Base-by-base conservation (phyloP, 2,797 vertebrate genomes). In the Scleropages formosus region DNA sequence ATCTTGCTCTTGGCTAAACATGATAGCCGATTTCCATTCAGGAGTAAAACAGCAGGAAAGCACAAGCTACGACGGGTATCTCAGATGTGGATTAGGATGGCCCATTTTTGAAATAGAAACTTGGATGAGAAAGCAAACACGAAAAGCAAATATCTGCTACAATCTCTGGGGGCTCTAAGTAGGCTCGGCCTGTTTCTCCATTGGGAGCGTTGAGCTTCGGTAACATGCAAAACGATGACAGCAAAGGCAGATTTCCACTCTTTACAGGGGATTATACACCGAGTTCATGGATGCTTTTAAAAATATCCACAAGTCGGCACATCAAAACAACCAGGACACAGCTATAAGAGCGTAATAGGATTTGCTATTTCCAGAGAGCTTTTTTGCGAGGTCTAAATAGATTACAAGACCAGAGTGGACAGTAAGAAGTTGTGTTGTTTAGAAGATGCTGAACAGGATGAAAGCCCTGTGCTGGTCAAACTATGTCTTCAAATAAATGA, bases 31-130 rank as follows among this genome's bases (percentile, higher is more conserved):
- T 39, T 39, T 39, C 31, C 11, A 56, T 56, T 56, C 53, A 56
- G 53, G 12, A 56, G 53, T 10, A 2, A 12, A 56, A 56, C 16
- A 61, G 20, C 59, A 61, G 1, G 16, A 61, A 8, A 15, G 47
- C 6, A 51, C 12, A 4, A 31, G 22, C 39, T 39, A 6, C 31
- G 39, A 39, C 39, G 31, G 31, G 31, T 39, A 47, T 10, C 15
- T 53, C 27, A 4, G 9, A 9, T 53, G 68, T 70, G 68, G 68
- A 56, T 70, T 53, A 53, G 68, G 68, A 31, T 27, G 47, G 15
- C 9, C 27, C 49, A 39, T 39, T 39, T 39, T 39, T 2, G 31
- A 39, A 39, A n/a, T n/a, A n/a, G n/a, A 49, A 39, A 26, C 44
- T 15, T 51, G 46, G 68, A 70, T 70, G 26, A 53, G 16, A 46